A percentile compares a stretch with the other conserved stretches of the same genome.
phyloP scores from a whole-genome alignment of 2,797 vertebrate genomes.

The Danio jaintianensis region DNA sequence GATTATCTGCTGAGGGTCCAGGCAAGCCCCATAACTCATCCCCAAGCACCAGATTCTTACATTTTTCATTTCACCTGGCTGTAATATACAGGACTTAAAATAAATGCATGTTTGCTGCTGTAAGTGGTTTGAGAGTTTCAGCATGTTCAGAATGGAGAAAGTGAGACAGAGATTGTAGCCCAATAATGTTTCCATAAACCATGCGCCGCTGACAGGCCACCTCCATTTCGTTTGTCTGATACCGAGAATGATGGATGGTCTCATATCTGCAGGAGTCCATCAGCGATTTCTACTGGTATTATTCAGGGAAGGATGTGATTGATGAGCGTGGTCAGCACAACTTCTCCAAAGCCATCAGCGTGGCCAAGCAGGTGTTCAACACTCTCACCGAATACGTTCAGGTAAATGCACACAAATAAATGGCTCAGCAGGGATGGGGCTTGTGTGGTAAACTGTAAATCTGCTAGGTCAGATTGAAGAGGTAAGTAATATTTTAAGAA shows the following conservation, averaged over 20 bases:
- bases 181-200: conserved; percentile 10
- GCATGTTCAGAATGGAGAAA: not conserved
- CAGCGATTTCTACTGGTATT: conserved; percentile 98
- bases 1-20: conserved; percentile 95
- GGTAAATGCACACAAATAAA: conserved; percentile 71
- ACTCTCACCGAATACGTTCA: conserved; percentile 97
- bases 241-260: conserved; percentile 34
- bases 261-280: conserved; percentile 87
- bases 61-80: not conserved
- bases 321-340: conserved; percentile 90
- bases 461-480: not conserved
- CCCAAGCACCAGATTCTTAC: conserved; percentile 4
- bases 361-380: conserved; percentile 97
- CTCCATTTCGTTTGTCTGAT: conserved; percentile 34
- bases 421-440: not conserved
- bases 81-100: not conserved
- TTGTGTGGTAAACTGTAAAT: not conserved
- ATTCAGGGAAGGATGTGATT: conserved; percentile 93
- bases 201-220: conserved; percentile 37
- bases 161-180: conserved; percentile 7
- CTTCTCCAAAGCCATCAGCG: conserved; percentile 94
- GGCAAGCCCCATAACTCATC: conserved; percentile 70
- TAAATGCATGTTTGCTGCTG: conserved; percentile 17
- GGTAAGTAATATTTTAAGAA: not conserved
- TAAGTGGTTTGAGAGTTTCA: conserved; percentile 4